Conservation (phyloP, 2,113 vertebrate species). For the Psittacus erithacus region DNA sequence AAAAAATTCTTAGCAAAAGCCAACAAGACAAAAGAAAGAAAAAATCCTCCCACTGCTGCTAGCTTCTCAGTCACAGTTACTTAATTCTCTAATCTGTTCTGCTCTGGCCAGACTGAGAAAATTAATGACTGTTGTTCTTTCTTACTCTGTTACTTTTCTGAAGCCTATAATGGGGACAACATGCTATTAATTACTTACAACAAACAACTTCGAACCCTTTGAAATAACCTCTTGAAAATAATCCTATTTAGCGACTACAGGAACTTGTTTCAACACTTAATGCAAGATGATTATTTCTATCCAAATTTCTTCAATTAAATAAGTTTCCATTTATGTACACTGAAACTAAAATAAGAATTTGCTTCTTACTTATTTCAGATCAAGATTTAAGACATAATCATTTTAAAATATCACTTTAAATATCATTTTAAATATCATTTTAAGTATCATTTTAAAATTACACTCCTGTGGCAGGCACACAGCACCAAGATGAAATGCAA, state of each 20-base stretch:
- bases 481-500: neutral
- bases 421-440: too few relatives aligned
- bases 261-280: neutral
- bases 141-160: neutral
- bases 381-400: neutral
- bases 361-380: neutral
- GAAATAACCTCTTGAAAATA: neutral
- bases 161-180: neutral
- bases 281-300: rapidly evolving
- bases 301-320: neutral
- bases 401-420: neutral
- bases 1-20: neutral
- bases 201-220: neutral
- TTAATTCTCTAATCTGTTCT: neutral
- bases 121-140: neutral
- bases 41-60: neutral
- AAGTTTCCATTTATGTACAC: neutral
- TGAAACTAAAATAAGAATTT: neutral
- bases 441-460: neutral
- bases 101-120: neutral
- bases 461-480: neutral
- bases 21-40: neutral
- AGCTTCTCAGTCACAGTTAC: neutral
- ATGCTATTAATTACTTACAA: neutral
- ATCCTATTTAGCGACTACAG: neutral